These are phyloP conservation scores for Mylabris phalerata DNA, from an alignment of 1,140 invertebrate genomes.

Conservation along the genomic window DNA sequence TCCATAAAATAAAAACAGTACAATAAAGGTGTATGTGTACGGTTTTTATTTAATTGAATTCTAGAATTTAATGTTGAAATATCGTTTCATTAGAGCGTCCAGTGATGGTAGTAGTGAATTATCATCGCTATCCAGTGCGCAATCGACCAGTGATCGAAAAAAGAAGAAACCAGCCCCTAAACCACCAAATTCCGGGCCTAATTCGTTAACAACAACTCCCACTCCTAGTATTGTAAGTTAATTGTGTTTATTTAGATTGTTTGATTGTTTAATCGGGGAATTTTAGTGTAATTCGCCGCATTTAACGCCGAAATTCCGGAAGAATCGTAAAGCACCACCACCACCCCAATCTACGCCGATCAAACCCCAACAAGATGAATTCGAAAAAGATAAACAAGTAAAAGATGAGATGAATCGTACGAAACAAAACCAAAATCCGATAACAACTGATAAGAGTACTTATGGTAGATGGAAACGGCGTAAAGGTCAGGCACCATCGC, in stretches of 20 bases:
- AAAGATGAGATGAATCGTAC: constrained; percentile 55
- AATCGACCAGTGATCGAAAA: constrained; percentile 42
- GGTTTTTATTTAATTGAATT: neutral
- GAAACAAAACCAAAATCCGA: constrained; percentile 43
- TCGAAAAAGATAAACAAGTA: constrained; percentile 48
- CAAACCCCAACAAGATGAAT: constrained; percentile 21
- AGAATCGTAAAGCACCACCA: constrained; percentile 50
- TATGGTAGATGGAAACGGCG: constrained; percentile 65
- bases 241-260: constrained; percentile 2
- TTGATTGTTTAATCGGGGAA: neutral
- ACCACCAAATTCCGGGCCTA: constrained; percentile 47
- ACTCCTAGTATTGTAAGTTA: constrained; percentile 41
- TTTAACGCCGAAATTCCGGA: constrained; percentile 40
- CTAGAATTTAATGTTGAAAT: constrained; percentile 33
- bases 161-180: constrained; percentile 65
- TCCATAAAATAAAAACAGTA: neutral
- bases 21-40: neutral
- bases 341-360: constrained; percentile 44
- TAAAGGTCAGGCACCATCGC: constrained; percentile 72
- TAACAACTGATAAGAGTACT: constrained; percentile 49
- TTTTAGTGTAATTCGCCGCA: constrained; percentile 41
- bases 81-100: constrained; percentile 30
- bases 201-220: constrained; percentile 38
- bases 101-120: constrained; percentile 17
- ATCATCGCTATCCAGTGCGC: constrained; percentile 40